Conservation (phyloP, 2,888 invertebrate genomes). For the Liopterus haemorrhoidalis region DNA sequence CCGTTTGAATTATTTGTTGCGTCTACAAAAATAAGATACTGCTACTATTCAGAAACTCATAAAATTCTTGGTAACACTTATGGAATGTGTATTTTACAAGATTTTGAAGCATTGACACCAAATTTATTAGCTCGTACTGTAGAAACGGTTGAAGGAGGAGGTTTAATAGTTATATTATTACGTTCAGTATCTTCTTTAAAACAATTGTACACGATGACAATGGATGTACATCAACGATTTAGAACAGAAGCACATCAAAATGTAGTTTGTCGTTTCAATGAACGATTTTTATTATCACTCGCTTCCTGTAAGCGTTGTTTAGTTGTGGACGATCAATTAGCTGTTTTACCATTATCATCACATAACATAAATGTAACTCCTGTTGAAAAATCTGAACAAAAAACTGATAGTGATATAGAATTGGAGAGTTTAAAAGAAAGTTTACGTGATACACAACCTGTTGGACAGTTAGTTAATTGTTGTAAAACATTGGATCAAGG, state of each 20-base stretch:
- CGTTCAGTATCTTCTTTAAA: conserved; percentile 80
- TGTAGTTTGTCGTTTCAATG: conserved; percentile 91
- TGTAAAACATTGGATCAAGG: conserved; percentile 94
- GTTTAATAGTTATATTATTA: conserved; percentile 83
- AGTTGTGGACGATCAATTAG: conserved; percentile 90
- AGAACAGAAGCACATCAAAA: conserved; percentile 92
- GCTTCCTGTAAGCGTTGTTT: conserved; percentile 81
- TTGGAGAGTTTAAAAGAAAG: conserved; percentile 73
- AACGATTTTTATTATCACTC: conserved; percentile 86
- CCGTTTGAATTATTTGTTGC: conserved; percentile 94
- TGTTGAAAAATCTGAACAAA: conserved; percentile 51
- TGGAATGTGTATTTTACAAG: conserved; percentile 58
- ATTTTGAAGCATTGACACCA: conserved; percentile 96
- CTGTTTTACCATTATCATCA: conserved; percentile 87
- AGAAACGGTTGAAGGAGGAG: conserved; percentile 97
- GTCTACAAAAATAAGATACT: conserved; percentile 92
- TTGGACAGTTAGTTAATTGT: conserved; percentile 78
- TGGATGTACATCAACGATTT: conserved; percentile 96
- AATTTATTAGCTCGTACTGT: conserved; percentile 93
- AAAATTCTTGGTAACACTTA: conserved; percentile 96
- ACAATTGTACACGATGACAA: conserved; percentile 91
- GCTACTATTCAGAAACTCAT: conserved; percentile 96
- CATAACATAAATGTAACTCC: conserved; percentile 77
- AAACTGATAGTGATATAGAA: conserved; percentile 52
- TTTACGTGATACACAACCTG: conserved; percentile 84